These are phyloP conservation scores for Brenthis ino DNA, from an alignment of 2,888 invertebrate genomes.

Conservation along the genomic window DNA sequence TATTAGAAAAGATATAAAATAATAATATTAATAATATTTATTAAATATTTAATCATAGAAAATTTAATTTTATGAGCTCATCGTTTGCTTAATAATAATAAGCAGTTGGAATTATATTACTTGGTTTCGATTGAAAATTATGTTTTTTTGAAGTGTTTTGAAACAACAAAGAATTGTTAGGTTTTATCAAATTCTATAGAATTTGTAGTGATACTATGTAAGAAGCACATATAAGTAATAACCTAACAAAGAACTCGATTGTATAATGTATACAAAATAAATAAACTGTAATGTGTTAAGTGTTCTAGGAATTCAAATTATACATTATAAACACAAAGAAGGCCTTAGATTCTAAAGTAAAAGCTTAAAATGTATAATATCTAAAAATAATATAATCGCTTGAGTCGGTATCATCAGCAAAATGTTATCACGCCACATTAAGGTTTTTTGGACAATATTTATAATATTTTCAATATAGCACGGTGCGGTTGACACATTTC, in stretches of 20 bases:
- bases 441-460: no score
- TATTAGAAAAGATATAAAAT: no score
- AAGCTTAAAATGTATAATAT: neutral
- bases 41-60: no score
- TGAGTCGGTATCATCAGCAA: no score
- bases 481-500: no score
- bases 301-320: slow-evolving; percentile 2
- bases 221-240: neutral
- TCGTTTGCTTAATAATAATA: neutral
- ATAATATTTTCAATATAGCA: no score
- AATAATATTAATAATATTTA: no score
- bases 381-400: no score
- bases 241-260: neutral
- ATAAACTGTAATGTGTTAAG: neutral
- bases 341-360: neutral
- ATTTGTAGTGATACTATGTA: neutral
- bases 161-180: slow-evolving; percentile 1
- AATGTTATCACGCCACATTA: no score
- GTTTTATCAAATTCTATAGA: slow-evolving; percentile 11
- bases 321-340: neutral
- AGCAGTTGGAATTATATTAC: neutral
- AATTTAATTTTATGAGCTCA: no score
- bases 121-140: neutral
- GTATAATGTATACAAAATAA: neutral
- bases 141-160: neutral